Evolutionary conservation across 1,140 invertebrate species (phyloP), one percentile per base, ranked within the genome.

Genomic region (Eumaeus atala): DNA sequence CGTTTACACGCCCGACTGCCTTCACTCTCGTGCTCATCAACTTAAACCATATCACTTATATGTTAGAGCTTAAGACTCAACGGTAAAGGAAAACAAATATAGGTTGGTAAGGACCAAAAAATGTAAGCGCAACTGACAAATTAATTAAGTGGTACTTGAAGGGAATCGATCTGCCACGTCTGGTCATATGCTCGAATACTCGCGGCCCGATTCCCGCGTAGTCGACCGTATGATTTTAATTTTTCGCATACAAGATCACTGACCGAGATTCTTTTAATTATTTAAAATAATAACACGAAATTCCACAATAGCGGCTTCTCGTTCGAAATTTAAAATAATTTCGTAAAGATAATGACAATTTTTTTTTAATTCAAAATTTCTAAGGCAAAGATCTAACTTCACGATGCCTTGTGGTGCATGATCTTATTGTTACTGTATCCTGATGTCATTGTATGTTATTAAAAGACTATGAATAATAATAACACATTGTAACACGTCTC

Each of bases 61-160:
- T 9, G 2, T 28, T 58, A 51, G 33, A 49, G 59, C 52, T 57
- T 28, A 50, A 47, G 44, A 55, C 61, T 9, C 48, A 11, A 42
- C 40, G 36, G 7, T 6, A n/a, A 5, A 16, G 1, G 44, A 33
- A n/a, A 37, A 12, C 28, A 52, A 59, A 60, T 44, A 57, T 62
- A 58, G 58, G 54, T 56, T 58, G 53, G 57, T 54, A 59, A 58
- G 53, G 57, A 51, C 57, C 59, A 58, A 67, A 67, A 66, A 55
- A 59, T 57, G 57, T 63, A 58, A 67, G 56, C 47, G 55, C 59
- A 64, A 62, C 65, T 67, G 65, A 67, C 65, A 67, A 67, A 67
- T 67, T 67, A 67, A 67, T 67, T 67, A 67, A 64, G 54, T 64
- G 59, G 49, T 56, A 59, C 59, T 64, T 34, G 62, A 62, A 64